phyloP scores from a whole-genome alignment of 2,888 invertebrate species.

The Pristionchus maxplancki region DNA sequence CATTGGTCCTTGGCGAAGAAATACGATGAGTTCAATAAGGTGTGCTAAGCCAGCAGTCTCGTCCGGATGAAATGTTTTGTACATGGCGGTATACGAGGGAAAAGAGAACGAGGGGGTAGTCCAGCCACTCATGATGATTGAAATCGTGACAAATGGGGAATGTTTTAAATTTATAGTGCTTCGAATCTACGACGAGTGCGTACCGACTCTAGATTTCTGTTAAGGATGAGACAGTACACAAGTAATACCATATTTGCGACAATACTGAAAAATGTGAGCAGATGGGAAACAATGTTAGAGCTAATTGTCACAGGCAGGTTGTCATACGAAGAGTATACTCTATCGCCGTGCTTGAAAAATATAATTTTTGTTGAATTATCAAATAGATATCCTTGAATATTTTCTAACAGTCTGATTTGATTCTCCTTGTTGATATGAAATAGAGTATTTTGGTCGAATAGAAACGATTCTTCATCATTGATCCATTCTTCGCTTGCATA shows the following conservation, averaged over 20 bases:
- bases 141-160: not conserved
- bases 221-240: not conserved
- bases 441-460: not conserved
- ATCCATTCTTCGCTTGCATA: not conserved
- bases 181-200: not conserved
- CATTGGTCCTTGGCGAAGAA: no score
- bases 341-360: no score
- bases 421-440: no score
- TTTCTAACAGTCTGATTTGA: no score
- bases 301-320: not conserved
- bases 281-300: not conserved
- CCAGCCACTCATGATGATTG: not conserved
- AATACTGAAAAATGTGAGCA: no score
- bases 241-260: not conserved
- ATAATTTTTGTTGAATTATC: no score
- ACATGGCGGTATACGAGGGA: not conserved
- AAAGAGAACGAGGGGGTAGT: not conserved
- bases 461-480: not conserved
- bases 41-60: not conserved
- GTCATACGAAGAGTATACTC: no score
- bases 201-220: not conserved
- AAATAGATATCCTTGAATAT: no score
- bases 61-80: not conserved
- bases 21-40: no score
- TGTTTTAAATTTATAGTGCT: not conserved